A percentile compares a stretch with the other conserved stretches of the same genome.
Conservation (phyloP, 2,797 vertebrate genomes). For the Hapalemur alaotrensis region DNA sequence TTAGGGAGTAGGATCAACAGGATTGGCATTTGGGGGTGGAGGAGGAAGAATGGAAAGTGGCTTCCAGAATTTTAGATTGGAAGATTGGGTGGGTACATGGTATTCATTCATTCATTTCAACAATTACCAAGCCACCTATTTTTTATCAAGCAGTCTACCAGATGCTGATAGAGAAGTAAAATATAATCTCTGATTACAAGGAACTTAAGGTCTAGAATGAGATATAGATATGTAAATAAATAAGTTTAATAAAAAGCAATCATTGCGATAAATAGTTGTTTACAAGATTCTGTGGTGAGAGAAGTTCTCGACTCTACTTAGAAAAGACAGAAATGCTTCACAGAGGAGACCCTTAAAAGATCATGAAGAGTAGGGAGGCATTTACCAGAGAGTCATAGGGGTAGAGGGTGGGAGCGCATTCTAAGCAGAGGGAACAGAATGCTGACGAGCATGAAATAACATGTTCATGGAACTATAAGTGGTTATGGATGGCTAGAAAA, state of each 20-base stretch:
- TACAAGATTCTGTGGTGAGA: not conserved
- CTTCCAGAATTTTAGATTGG: slow-evolving; percentile 51
- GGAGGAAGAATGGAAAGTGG: not conserved
- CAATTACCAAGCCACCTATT: not conserved
- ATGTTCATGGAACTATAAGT: not conserved
- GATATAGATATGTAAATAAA: not conserved
- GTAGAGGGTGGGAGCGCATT: not conserved
- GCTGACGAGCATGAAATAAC: not conserved
- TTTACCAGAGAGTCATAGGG: not conserved
- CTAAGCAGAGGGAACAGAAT: slow-evolving; percentile 5
- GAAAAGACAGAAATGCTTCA: not conserved
- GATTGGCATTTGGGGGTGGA: not conserved
- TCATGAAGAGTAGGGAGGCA: not conserved
- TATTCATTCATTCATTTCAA: slow-evolving; percentile 14
- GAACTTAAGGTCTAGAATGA: slow-evolving; percentile 2
- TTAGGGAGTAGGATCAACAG: not conserved
- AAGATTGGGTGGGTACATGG: not conserved
- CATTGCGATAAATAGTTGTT: not conserved
- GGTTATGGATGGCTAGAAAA: not conserved
- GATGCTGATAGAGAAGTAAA: not conserved
- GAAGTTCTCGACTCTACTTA: not conserved
- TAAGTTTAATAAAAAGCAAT: slow-evolving; percentile 19
- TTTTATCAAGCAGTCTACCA: slow-evolving; percentile 1
- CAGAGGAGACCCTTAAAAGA: not conserved
- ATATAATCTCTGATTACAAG: not conserved